These are phyloP conservation scores for Erpobdella octoculata DNA, from an alignment of 2,888 invertebrate species.

Conservation along the genomic window DNA sequence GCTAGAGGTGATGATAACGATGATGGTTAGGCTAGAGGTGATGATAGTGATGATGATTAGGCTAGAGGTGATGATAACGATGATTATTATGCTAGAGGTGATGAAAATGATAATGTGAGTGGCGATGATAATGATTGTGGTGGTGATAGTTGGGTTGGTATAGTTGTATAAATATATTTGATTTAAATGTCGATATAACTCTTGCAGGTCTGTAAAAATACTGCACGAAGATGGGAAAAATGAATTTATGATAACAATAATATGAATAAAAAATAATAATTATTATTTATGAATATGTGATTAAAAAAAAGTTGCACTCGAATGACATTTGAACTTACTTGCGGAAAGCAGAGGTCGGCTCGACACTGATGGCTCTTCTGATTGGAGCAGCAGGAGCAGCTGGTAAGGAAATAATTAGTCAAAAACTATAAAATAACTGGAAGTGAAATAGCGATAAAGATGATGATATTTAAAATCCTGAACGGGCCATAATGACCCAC, in stretches of 20 bases:
- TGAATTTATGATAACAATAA: neutral
- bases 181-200: too few species aligned
- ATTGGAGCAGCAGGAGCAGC: slow-evolving; percentile 29
- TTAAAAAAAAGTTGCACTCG: neutral
- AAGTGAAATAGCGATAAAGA: neutral
- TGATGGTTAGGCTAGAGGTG: neutral
- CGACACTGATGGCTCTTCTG: slow-evolving; percentile 36
- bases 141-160: too few species aligned
- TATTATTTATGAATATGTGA: neutral
- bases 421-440: neutral
- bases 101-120: too few species aligned
- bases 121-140: too few species aligned
- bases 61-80: neutral
- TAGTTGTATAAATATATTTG: too few species aligned
- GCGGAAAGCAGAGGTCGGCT: slow-evolving; percentile 32
- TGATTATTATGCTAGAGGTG: too few species aligned
- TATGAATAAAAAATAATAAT: neutral
- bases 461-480: neutral
- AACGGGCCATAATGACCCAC: neutral
- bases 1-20: neutral
- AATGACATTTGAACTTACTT: slow-evolving; percentile 9
- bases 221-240: too few species aligned
- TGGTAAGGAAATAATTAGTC: neutral
- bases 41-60: neutral
- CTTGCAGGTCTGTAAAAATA: too few species aligned